Percentiles rank a stretch among this genome's conserved stretches.
Evolutionary conservation across 2,113 vertebrate species (phyloP).

Genomic region (Scomber scombrus): DNA sequence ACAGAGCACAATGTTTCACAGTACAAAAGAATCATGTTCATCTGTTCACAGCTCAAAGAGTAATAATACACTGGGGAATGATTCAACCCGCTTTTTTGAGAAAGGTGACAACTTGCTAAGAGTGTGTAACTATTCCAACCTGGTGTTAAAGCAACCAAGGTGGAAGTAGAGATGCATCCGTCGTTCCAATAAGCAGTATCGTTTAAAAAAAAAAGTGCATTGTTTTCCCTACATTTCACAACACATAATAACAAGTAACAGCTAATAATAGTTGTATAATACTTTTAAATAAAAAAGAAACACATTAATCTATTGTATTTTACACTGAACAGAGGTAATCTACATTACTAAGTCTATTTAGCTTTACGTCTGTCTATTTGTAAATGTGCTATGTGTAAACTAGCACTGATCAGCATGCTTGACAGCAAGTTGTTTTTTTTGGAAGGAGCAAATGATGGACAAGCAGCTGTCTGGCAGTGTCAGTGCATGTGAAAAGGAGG

Average conservation of each 20-base stretch:
- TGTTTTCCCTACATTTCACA: slow-evolving; percentile 41
- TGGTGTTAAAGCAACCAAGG: slow-evolving; percentile 26
- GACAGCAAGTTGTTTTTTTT: slow-evolving; percentile 20
- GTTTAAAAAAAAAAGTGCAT: slow-evolving; percentile 61
- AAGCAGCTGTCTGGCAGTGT: slow-evolving; percentile 73
- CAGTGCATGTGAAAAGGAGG: slow-evolving; percentile 50
- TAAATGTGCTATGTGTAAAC: slow-evolving; percentile 34
- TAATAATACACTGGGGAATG: slow-evolving; percentile 59
- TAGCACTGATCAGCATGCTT: slow-evolving; percentile 58
- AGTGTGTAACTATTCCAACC: slow-evolving; percentile 24
- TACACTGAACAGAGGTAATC: slow-evolving; percentile 45
- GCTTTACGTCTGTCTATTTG: slow-evolving; percentile 21
- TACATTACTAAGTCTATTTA: slow-evolving; percentile 34
- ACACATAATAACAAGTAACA: slow-evolving; percentile 44
- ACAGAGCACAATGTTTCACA: slow-evolving; percentile 47
- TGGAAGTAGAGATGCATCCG: slow-evolving; percentile 28
- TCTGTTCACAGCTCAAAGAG: slow-evolving; percentile 42
- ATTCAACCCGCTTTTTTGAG: slow-evolving; percentile 18
- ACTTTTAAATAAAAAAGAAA: slow-evolving; percentile 33
- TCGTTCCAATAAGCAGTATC: slow-evolving; percentile 21
- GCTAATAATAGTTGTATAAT: slow-evolving; percentile 22
- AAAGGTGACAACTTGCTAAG: slow-evolving; percentile 25
- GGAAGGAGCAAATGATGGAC: slow-evolving; percentile 10
- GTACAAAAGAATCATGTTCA: slow-evolving; percentile 46
- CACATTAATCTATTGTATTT: slow-evolving; percentile 8